These are phyloP conservation scores for Tenualosa ilisha DNA, from an alignment of 2,797 vertebrate genomes.

Conservation along the genomic window DNA sequence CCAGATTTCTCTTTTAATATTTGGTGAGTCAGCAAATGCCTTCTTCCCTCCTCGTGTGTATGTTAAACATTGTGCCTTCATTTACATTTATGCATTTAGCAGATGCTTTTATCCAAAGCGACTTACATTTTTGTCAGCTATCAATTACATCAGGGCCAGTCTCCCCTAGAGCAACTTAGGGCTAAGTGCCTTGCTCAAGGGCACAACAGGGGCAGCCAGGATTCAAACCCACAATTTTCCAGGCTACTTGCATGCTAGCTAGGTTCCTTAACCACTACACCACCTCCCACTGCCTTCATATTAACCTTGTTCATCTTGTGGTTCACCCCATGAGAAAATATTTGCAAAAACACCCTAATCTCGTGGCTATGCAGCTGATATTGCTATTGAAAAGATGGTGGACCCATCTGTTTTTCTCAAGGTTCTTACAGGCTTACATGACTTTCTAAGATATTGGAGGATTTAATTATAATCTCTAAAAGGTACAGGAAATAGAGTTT, in stretches of 20 bases:
- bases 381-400: neutral
- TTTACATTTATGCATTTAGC: too few species aligned
- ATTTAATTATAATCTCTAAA: neutral
- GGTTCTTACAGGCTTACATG: neutral
- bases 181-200: too few species aligned
- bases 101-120: too few species aligned
- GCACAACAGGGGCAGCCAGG: too few species aligned
- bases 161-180: too few species aligned
- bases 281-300: neutral
- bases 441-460: neutral
- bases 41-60: neutral
- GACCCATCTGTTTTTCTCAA: neutral
- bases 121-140: too few species aligned
- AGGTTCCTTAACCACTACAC: too few species aligned
- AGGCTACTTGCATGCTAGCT: too few species aligned
- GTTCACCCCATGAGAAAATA: neutral
- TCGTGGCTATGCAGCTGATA: neutral
- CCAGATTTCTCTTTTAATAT: neutral
- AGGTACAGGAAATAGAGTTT: neutral
- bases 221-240: too few species aligned
- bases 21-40: neutral
- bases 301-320: neutral
- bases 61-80: neutral
- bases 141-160: too few species aligned
- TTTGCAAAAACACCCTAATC: neutral